Evolutionary conservation across 2,888 invertebrate genomes (phyloP).

Genomic region (Adelognathus sp.): DNA sequence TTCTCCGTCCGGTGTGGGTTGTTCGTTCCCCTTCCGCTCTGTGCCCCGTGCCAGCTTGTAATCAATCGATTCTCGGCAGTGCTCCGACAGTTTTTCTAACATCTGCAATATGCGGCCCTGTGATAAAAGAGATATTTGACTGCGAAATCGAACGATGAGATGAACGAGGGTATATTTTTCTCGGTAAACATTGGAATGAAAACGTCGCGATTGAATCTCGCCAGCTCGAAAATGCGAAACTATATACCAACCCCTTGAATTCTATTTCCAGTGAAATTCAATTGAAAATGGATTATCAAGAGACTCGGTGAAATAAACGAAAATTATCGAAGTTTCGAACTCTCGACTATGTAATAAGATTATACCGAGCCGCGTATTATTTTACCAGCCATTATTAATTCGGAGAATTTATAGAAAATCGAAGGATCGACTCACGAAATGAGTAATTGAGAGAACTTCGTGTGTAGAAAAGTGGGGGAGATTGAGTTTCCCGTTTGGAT

Average conservation of each 20-base stretch:
- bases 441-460: too few species aligned
- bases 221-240: background rate
- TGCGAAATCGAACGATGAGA: background rate
- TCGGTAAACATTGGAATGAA: background rate
- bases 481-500: too few species aligned
- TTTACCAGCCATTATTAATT: too few species aligned
- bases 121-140: background rate
- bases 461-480: too few species aligned
- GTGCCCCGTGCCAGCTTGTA: background rate
- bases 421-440: too few species aligned
- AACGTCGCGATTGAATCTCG: background rate
- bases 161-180: background rate
- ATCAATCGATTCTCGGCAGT: background rate
- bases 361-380: too few species aligned
- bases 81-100: background rate
- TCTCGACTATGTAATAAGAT: too few species aligned
- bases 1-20: background rate
- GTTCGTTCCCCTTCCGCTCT: too few species aligned
- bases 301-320: too few species aligned
- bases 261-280: background rate
- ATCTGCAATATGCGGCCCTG: background rate
- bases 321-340: too few species aligned
- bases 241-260: background rate
- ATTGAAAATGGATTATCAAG: too few species aligned
- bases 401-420: too few species aligned